Percentiles rank a stretch among this genome's conserved stretches.
These are phyloP conservation scores for Cheilosia urbana DNA, from an alignment of 2,888 invertebrate species.

Conservation along the genomic window DNA sequence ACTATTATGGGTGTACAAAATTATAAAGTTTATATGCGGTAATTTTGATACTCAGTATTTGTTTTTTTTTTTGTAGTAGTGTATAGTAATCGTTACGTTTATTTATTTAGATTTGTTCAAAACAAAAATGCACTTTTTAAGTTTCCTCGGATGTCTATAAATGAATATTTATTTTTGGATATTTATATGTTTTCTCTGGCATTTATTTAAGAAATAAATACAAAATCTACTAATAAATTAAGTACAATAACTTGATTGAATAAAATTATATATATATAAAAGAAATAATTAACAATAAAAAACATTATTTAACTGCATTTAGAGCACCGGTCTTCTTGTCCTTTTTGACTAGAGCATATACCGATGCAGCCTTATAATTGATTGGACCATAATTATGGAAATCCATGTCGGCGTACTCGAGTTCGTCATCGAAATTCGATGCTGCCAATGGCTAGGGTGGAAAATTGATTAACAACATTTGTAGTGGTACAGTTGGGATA, in stretches of 20 bases:
- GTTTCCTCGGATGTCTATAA: constrained; percentile 38
- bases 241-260: not conserved
- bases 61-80: constrained; percentile 24
- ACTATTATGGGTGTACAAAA: constrained; percentile 45
- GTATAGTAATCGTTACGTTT: constrained; percentile 33
- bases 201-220: constrained; percentile 10
- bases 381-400: constrained; percentile 95
- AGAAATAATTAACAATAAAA: constrained; percentile 8
- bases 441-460: constrained; percentile 90
- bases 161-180: constrained; percentile 19
- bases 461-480: constrained; percentile 55
- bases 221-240: not conserved
- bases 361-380: constrained; percentile 95
- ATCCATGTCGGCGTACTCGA: constrained; percentile 95
- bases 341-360: constrained; percentile 91
- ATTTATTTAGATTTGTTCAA: constrained; percentile 31
- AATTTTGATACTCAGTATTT: constrained; percentile 42
- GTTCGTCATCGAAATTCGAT: constrained; percentile 86
- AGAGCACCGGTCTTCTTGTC: constrained; percentile 82
- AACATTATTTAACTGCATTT: constrained; percentile 78
- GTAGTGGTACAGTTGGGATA: not conserved
- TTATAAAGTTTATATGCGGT: constrained; percentile 38
- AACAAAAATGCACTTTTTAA: constrained; percentile 54
- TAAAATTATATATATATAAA: constrained; percentile 16
- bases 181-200: constrained; percentile 34